A percentile compares a stretch with the other conserved stretches of the same genome.
Evolutionary conservation across 1,140 invertebrate species (phyloP).

Genomic region (Zaprionus camerounensis): DNA sequence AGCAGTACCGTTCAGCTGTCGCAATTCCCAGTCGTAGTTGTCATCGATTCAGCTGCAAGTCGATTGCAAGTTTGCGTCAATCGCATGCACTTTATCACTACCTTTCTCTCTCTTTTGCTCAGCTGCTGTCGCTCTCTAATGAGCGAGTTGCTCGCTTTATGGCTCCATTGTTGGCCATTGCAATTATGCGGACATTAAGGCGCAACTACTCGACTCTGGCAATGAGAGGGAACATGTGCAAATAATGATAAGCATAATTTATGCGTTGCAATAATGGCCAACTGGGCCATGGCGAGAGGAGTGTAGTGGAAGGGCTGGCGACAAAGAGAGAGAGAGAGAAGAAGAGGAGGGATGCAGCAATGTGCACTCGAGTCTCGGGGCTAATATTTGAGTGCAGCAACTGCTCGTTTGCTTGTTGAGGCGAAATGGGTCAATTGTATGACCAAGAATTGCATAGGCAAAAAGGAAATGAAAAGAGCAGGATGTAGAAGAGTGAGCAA

Average conservation of each 20-base stretch:
- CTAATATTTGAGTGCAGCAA: slow-evolving; percentile 40
- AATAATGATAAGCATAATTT: slow-evolving; percentile 81
- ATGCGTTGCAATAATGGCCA: slow-evolving; percentile 62
- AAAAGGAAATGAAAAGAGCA: not conserved
- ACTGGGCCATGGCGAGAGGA: slow-evolving; percentile 10
- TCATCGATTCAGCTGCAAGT: slow-evolving; percentile 19
- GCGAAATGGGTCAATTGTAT: slow-evolving; percentile 73
- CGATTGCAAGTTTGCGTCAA: slow-evolving; percentile 8
- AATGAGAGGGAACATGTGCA: slow-evolving; percentile 64
- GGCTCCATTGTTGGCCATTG: slow-evolving; percentile 66
- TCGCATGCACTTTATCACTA: no score
- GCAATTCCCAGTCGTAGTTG: slow-evolving; percentile 17
- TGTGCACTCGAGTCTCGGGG: slow-evolving; percentile 14
- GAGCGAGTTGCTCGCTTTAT: slow-evolving; percentile 49
- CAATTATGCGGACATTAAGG: slow-evolving; percentile 68
- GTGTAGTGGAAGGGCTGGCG: not conserved
- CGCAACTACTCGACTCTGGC: slow-evolving; percentile 9
- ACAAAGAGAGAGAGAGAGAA: not conserved
- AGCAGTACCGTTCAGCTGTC: not conserved
- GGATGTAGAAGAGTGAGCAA: not conserved
- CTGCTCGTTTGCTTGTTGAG: slow-evolving; percentile 47
- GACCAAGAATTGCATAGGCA: slow-evolving; percentile 43
- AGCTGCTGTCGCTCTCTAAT: slow-evolving; percentile 22
- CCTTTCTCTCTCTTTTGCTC: not conserved
- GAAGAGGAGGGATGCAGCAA: slow-evolving; percentile 7